Evolutionary conservation across 2,113 vertebrate genomes (phyloP), one percentile per base, ranked within the genome.

Genomic region (Hemichromis elongatus): DNA sequence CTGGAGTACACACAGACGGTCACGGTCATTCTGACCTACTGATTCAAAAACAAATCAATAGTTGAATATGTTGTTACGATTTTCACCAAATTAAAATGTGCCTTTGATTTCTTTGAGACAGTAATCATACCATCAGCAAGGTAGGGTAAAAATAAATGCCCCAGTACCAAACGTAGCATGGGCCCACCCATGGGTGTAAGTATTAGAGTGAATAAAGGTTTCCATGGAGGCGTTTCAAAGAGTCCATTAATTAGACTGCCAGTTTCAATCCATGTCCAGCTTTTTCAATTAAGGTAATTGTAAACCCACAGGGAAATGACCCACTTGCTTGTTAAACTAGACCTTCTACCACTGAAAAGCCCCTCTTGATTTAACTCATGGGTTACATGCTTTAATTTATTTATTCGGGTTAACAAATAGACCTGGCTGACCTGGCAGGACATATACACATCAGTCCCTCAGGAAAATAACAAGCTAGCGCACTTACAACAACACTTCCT

Each of bases 251-350:
- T 95, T 91, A 91, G 82, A 83, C 86, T 92, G 92, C 90, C 92
- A 93, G 77, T 85, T 93, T 87, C 92, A 90, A 93, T 92, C 88
- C 90, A 90, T 88, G 91, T 93, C 92, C 92, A 90, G 88, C 89
- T 91, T 89, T 90, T 92, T 89, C 90, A 92, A 88, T 93, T 88
- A 92, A 26, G 87, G 83, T 94, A 93, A 95, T 91, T 93, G 89
- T 88, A 70, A 83, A 79, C 55, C 88, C 85, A 82, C 84, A 35
- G 85, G 82, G 86, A 90, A 94, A 89, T 54, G 66, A 81, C 66
- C 86, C 13, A 5, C 90, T 82, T 83, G 80, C 91, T 90, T 93
- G 89, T 92, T 90, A 89, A 87, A 87, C 90, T 77, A 88, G 82
- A 87, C 82, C 63, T 81, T 88, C 79, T 87, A 84, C 86, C 84